Percentiles rank a stretch among this genome's conserved stretches.
Evolutionary conservation across 2,797 vertebrate genomes (phyloP).

Genomic region (Micrastur ruficollis): DNA sequence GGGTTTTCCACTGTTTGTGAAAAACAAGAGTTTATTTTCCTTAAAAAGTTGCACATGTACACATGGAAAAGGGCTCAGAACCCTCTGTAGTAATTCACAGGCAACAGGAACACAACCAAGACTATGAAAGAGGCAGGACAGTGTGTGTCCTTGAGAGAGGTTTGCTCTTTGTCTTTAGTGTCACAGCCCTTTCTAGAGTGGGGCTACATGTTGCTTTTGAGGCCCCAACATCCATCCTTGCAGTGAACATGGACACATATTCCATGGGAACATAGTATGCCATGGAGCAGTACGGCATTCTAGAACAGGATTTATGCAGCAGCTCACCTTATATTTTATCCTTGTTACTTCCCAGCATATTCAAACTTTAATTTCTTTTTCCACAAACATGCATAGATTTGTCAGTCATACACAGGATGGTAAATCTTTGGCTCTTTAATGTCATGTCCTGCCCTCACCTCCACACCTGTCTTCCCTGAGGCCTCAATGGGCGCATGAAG

Average conservation of each 20-base stretch:
- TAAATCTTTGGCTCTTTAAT: neutral
- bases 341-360: neutral
- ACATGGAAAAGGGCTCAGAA: neutral
- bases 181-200: neutral
- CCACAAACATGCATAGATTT: neutral
- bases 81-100: neutral
- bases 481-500: neutral
- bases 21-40: neutral
- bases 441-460: neutral
- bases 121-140: neutral
- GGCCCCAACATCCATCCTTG: neutral
- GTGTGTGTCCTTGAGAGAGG: rapidly evolving
- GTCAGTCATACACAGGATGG: neutral
- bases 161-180: neutral
- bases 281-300: rapidly evolving
- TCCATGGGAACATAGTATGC: neutral
- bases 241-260: too few relatives aligned
- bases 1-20: neutral
- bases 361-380: neutral
- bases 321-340: neutral
- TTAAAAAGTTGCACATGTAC: neutral
- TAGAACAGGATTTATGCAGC: neutral
- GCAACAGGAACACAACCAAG: neutral
- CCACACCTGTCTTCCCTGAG: neutral
- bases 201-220: rapidly evolving